phyloP scores from a whole-genome alignment of 1,140 invertebrate species.

The Solenopsis fugax region DNA sequence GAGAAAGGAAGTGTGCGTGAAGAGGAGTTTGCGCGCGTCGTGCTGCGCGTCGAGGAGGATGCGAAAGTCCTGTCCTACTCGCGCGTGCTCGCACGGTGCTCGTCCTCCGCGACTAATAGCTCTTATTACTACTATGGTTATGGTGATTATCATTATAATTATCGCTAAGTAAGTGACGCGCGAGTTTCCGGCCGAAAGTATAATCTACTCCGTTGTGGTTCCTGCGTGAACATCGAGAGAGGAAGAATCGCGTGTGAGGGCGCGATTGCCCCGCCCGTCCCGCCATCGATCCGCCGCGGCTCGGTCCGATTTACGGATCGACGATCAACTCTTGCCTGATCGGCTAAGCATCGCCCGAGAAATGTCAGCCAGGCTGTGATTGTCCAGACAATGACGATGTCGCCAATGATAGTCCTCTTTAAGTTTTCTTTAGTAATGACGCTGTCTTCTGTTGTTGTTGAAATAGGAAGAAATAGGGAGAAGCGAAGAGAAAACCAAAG shows the following conservation, averaged over 20 bases:
- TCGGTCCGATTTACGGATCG: constrained; percentile 55
- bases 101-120: constrained; percentile 47
- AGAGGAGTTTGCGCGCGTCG: constrained; percentile 25
- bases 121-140: constrained; percentile 67
- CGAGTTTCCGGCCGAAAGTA: constrained; percentile 71
- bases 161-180: constrained; percentile 54
- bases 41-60: constrained; percentile 18
- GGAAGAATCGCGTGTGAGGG: constrained; percentile 33
- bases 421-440: constrained; percentile 22
- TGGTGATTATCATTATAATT: constrained; percentile 59
- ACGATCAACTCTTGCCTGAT: constrained; percentile 63
- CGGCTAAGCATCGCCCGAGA: constrained; percentile 72
- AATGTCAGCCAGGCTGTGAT: constrained; percentile 83
- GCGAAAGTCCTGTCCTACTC: background rate
- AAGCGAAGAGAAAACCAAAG: constrained; percentile 20
- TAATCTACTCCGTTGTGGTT: constrained; percentile 60
- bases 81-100: constrained; percentile 55
- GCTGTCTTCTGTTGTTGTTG: constrained; percentile 27
- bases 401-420: constrained; percentile 49
- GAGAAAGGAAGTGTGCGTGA: background rate
- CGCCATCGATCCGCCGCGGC: constrained; percentile 42
- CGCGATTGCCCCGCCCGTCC: constrained; percentile 38
- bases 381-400: constrained; percentile 66
- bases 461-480: background rate
- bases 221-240: constrained; percentile 51